phyloP scores from a whole-genome alignment of 2,797 vertebrate genomes.

The Dromococcyx pavoninus region DNA sequence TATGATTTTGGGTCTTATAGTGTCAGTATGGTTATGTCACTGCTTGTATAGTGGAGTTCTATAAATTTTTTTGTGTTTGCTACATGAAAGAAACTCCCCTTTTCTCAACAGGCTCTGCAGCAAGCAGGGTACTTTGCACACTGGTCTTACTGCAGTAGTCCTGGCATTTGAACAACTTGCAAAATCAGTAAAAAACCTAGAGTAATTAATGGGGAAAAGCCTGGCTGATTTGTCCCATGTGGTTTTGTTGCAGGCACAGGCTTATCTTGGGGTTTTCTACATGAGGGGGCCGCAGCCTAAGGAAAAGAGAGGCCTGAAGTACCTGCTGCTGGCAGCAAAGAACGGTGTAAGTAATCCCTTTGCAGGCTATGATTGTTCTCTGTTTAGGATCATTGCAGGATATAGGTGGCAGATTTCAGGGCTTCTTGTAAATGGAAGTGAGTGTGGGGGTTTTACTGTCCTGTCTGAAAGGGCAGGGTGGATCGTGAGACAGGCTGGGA shows the following conservation, averaged over 20 bases:
- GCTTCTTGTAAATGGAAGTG: rapidly evolving
- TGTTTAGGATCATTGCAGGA: background rate
- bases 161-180: background rate
- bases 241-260: slow-evolving; percentile 83
- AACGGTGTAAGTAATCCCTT: slow-evolving; percentile 77
- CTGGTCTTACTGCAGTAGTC: background rate
- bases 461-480: background rate
- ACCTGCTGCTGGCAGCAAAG: slow-evolving; percentile 86
- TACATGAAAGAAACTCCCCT: background rate
- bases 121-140: background rate
- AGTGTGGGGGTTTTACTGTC: background rate
- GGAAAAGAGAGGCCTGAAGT: slow-evolving; percentile 78
- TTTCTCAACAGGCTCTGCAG: background rate
- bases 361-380: background rate
- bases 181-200: background rate
- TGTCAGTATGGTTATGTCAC: background rate
- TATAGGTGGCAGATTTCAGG: background rate
- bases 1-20: background rate
- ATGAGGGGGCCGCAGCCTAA: slow-evolving; percentile 77
- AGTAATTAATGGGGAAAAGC: background rate
- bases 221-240: background rate
- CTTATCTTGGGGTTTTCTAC: slow-evolving; percentile 87
- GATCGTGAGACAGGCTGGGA: background rate
- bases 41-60: background rate
- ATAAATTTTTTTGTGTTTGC: background rate